A percentile compares a stretch with the other conserved stretches of the same genome.
phyloP scores from a whole-genome alignment of 2,113 vertebrate genomes.

The Pteronura brasiliensis region DNA sequence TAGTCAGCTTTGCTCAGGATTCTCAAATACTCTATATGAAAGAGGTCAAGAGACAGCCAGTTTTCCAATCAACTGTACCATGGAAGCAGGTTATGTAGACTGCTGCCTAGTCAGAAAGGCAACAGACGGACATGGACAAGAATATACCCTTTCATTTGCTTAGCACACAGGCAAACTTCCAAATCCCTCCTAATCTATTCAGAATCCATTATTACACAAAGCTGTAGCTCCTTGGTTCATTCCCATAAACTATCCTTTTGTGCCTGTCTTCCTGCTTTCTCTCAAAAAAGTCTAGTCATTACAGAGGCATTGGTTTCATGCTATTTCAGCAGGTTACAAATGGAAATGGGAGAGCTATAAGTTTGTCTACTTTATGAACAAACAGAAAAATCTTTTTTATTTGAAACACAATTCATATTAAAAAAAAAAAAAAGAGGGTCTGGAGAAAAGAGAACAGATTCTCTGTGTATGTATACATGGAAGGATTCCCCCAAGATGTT shows the following conservation, averaged over 20 bases:
- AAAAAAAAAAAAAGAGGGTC: neutral
- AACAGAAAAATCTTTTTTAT: neutral
- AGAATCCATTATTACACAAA: neutral
- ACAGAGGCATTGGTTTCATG: neutral
- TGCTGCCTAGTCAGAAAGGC: neutral
- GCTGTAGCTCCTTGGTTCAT: neutral
- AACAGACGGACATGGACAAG: too few relatives aligned
- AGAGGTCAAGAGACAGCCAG: neutral
- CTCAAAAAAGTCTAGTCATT: neutral
- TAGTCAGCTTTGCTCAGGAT: neutral
- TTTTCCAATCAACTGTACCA: neutral
- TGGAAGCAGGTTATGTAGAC: neutral
- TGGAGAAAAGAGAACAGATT: neutral
- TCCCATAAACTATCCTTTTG: neutral
- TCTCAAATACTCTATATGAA: neutral
- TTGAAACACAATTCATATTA: neutral
- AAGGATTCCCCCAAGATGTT: neutral
- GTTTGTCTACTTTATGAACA: neutral
- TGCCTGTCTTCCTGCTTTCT: neutral
- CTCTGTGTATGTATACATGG: neutral
- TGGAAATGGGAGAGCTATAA: neutral
- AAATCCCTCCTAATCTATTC: neutral
- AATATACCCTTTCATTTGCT: neutral
- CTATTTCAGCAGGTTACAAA: neutral
- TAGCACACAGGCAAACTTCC: neutral